A percentile compares a stretch with the other conserved stretches of the same genome.
phyloP scores from a whole-genome alignment of 2,113 vertebrate species.

The Pelobates fuscus region DNA sequence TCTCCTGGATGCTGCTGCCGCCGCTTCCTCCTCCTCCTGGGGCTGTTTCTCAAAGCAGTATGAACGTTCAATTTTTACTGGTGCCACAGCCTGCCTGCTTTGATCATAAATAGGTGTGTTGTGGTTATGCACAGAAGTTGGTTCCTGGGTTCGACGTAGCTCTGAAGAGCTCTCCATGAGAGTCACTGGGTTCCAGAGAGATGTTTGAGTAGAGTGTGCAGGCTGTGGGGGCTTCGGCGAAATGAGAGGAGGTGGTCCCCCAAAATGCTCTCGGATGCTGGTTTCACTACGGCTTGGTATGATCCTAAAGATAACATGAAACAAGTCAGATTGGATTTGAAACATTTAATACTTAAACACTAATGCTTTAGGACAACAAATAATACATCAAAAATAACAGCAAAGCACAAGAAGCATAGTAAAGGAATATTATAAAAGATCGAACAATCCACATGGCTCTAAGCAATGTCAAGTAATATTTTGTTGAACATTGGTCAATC shows the following conservation, averaged over 20 bases:
- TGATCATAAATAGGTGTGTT: conserved; percentile 73
- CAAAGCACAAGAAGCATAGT: no score
- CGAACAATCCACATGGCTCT: no score
- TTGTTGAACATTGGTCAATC: no score
- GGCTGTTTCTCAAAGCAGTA: conserved; percentile 72
- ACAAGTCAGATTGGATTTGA: background rate
- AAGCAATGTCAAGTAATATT: no score
- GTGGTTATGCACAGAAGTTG: conserved; percentile 68
- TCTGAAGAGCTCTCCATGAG: conserved; percentile 84
- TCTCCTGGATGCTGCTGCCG: conserved; percentile 70
- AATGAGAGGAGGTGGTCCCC: conserved; percentile 91
- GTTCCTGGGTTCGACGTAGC: conserved; percentile 73
- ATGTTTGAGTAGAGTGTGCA: conserved; percentile 79
- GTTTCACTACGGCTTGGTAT: conserved; percentile 81
- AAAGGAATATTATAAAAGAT: no score
- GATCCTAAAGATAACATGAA: conserved; percentile 60
- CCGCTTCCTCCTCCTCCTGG: conserved; percentile 61
- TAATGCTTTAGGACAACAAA: no score
- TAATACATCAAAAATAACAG: no score
- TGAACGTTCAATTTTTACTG: conserved; percentile 74
- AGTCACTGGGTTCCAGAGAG: conserved; percentile 91
- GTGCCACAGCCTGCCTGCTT: conserved; percentile 67
- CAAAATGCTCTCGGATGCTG: conserved; percentile 82
- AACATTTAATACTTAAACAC: background rate
- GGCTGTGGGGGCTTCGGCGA: conserved; percentile 90